phyloP scores from a whole-genome alignment of 2,113 vertebrate species.

The Bos indicus region DNA sequence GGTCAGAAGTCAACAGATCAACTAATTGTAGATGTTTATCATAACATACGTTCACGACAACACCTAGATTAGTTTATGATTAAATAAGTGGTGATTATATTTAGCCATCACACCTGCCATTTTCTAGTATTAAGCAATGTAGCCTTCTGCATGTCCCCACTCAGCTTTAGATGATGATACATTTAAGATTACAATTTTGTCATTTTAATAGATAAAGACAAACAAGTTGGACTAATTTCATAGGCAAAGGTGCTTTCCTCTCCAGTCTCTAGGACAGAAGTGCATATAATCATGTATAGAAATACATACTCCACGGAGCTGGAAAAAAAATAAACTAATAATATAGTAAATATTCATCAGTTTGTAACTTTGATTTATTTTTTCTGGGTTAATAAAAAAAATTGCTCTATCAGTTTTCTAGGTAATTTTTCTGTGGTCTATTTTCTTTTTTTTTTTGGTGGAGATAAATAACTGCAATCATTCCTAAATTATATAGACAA shows the following conservation, averaged over 20 bases:
- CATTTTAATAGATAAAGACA: neutral
- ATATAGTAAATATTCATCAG: neutral
- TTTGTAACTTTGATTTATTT: neutral
- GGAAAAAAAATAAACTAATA: neutral
- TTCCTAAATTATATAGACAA: neutral
- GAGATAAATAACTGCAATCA: neutral
- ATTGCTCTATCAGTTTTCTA: neutral
- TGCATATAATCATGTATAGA: neutral
- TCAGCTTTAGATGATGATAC: neutral
- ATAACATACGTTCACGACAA: neutral
- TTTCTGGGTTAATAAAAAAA: neutral
- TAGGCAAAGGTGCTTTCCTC: neutral
- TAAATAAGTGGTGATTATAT: neutral
- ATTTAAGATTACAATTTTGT: neutral
- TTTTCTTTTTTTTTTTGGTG: neutral
- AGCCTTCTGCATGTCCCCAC: neutral
- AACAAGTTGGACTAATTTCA: neutral
- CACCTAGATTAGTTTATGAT: neutral
- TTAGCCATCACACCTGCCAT: neutral
- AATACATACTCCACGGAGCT: neutral
- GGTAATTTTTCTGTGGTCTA: neutral
- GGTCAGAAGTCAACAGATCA: neutral
- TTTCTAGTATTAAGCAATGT: neutral
- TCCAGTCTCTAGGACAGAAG: neutral
- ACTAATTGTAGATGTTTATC: neutral